Percentiles rank a stretch among this genome's conserved stretches.
Evolutionary conservation across 2,113 vertebrate species (phyloP).

Genomic region (Chloroceryle aenea): DNA sequence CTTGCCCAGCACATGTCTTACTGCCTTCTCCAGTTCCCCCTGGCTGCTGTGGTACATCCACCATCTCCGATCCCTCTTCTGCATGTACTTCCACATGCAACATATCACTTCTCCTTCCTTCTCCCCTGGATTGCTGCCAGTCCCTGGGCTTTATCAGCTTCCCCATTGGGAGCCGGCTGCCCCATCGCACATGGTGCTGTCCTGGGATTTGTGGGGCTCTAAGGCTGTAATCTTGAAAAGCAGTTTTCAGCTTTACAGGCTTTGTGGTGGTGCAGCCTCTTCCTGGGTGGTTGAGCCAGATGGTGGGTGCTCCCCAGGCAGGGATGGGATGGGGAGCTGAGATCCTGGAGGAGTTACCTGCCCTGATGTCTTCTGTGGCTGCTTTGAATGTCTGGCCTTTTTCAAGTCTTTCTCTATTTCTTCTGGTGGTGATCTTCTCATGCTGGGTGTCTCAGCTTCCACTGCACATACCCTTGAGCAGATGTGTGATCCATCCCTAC

Average conservation of each 20-base stretch:
- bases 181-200: background rate
- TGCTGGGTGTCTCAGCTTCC: background rate
- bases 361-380: background rate
- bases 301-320: background rate
- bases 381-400: background rate
- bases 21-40: background rate
- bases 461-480: no score
- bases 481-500: background rate
- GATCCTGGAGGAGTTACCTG: background rate
- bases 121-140: background rate
- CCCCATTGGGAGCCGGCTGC: background rate
- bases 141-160: background rate
- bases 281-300: background rate
- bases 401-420: background rate
- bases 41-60: no score
- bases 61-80: background rate
- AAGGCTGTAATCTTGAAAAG: conserved; percentile 39
- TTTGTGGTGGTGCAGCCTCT: background rate
- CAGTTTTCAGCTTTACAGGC: conserved; percentile 15
- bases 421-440: background rate
- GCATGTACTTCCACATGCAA: background rate
- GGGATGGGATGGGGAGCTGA: background rate
- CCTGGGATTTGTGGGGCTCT: background rate
- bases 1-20: background rate
- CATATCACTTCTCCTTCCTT: background rate